These are phyloP conservation scores for Scolopax mira DNA, from an alignment of 2,113 vertebrate genomes.

Conservation along the genomic window DNA sequence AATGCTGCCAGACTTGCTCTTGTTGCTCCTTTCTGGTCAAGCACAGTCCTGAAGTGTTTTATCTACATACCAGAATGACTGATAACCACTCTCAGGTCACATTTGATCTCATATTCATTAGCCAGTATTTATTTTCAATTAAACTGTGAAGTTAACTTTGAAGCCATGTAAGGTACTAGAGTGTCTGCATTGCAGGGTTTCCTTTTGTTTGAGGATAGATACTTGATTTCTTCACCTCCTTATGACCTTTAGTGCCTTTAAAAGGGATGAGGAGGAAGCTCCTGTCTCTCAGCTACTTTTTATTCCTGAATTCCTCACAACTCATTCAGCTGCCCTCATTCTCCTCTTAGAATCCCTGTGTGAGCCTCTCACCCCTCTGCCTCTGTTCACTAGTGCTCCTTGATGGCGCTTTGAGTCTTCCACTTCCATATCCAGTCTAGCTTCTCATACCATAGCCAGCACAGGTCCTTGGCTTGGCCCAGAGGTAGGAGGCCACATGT, in stretches of 20 bases:
- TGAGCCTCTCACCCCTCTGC: background rate
- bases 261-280: background rate
- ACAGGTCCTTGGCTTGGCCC: background rate
- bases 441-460: background rate
- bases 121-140: background rate
- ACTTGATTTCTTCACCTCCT: background rate
- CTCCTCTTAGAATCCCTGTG: background rate
- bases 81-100: background rate
- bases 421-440: background rate
- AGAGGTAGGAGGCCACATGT: background rate
- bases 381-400: rapidly evolving
- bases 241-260: background rate
- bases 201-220: background rate
- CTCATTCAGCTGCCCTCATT: background rate
- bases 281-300: background rate
- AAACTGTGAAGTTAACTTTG: background rate
- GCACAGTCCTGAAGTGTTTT: background rate
- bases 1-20: slow-evolving; percentile 12
- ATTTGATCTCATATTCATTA: background rate
- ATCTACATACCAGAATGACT: background rate
- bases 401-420: background rate
- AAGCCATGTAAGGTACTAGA: background rate
- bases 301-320: background rate
- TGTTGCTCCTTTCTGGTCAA: slow-evolving; percentile 32
- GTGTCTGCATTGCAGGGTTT: background rate